These are phyloP conservation scores for Nestor notabilis DNA, from an alignment of 2,113 vertebrate genomes.

Conservation along the genomic window DNA sequence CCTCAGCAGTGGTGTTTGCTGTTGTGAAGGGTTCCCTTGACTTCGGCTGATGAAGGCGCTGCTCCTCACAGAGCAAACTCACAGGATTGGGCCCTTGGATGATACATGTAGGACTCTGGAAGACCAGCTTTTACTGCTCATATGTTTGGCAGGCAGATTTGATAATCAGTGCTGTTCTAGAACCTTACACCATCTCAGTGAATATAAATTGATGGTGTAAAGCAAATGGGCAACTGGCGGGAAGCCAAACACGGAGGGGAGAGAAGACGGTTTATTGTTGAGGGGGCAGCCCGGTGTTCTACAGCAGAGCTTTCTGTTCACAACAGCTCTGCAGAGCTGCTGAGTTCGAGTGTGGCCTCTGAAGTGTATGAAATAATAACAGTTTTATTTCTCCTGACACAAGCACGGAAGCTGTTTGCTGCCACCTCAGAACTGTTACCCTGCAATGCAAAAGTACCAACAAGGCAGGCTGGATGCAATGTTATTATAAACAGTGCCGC, in stretches of 20 bases:
- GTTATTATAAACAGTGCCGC: constrained; percentile 73
- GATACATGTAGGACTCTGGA: constrained; percentile 79
- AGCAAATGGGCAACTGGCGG: constrained; percentile 88
- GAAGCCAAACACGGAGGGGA: constrained; percentile 81
- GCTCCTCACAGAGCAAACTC: background rate
- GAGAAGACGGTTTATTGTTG: constrained; percentile 85
- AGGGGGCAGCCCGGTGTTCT: constrained; percentile 79
- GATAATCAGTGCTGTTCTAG: constrained; percentile 85
- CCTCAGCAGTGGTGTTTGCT: background rate
- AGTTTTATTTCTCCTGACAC: constrained; percentile 84
- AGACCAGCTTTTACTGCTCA: constrained; percentile 79
- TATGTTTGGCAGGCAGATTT: constrained; percentile 85
- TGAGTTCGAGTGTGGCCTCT: constrained; percentile 78
- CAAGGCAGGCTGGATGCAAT: constrained; percentile 74
- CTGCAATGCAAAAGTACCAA: constrained; percentile 73
- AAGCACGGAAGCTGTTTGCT: constrained; percentile 68
- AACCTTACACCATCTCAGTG: constrained; percentile 90
- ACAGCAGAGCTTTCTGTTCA: constrained; percentile 81
- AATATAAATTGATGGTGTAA: constrained; percentile 93
- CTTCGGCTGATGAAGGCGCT: background rate
- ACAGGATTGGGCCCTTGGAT: constrained; percentile 46
- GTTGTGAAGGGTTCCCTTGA: background rate
- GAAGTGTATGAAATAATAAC: constrained; percentile 85
- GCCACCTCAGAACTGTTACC: constrained; percentile 74
- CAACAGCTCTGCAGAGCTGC: constrained; percentile 78